Evolutionary conservation across 2,113 vertebrate genomes (phyloP).

Genomic region (Erinaceus europaeus): DNA sequence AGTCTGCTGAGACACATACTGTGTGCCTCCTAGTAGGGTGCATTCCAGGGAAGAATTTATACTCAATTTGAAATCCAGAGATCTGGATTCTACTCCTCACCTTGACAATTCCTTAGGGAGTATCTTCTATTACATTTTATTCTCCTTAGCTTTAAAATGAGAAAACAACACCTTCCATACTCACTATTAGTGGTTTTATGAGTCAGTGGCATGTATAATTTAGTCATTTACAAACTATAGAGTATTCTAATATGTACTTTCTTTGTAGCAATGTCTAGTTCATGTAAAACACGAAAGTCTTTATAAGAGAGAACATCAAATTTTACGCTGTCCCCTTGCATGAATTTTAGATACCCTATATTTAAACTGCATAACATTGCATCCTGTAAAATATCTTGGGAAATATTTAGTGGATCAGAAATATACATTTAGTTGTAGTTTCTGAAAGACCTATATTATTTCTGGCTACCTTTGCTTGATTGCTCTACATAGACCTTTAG

Average conservation of each 20-base stretch:
- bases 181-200: not conserved
- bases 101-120: not conserved
- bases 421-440: not conserved
- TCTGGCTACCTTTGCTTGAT: not conserved
- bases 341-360: not conserved
- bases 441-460: not conserved
- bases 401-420: not conserved
- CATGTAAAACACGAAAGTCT: not conserved
- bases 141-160: slow-evolving; percentile 6
- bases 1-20: not conserved
- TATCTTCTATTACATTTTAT: not conserved
- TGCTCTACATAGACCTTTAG: not conserved
- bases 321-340: not conserved
- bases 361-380: not conserved
- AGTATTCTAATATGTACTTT: not conserved
- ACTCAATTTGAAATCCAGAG: not conserved
- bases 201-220: not conserved
- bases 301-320: not conserved
- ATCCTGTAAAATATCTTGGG: not conserved
- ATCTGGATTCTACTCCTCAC: not conserved
- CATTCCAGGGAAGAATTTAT: not conserved
- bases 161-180: not conserved
- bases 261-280: not conserved
- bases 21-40: not conserved
- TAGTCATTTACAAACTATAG: not conserved